Conservation (phyloP, 1,140 invertebrate genomes). For the Drosophila melanica region DNA sequence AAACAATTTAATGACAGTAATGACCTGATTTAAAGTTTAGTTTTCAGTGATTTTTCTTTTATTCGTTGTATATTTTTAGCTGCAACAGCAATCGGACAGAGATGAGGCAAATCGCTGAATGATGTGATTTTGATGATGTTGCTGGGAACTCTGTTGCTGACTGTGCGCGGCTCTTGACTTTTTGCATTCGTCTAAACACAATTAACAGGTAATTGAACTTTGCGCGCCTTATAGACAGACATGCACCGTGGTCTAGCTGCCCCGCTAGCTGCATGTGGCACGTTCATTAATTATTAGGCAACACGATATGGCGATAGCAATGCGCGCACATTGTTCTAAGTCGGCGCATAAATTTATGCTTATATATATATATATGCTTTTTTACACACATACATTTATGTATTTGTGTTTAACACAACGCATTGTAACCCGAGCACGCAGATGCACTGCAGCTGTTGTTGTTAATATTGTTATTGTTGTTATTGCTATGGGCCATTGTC, state of each 20-base stretch:
- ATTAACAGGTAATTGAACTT: conserved; percentile 82
- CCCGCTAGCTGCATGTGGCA: conserved; percentile 18
- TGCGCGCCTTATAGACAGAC: conserved; percentile 28
- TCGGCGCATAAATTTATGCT: conserved; percentile 79
- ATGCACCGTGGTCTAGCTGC: conserved; percentile 4
- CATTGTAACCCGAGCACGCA: too few species aligned
- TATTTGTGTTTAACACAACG: not conserved
- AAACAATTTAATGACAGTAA: conserved; percentile 76
- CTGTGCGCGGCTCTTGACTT: conserved; percentile 59
- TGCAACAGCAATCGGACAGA: conserved; percentile 35
- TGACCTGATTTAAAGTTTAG: conserved; percentile 57
- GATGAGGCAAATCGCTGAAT: conserved; percentile 38
- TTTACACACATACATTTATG: conserved; percentile 26
- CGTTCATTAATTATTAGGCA: conserved; percentile 82
- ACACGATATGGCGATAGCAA: conserved; percentile 64
- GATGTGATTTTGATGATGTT: conserved; percentile 79
- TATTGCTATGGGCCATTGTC: conserved; percentile 58
- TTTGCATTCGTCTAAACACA: conserved; percentile 77
- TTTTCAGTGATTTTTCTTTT: not conserved
- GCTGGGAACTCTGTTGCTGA: conserved; percentile 32
- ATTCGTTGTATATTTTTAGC: not conserved
- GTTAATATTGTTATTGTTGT: conserved; percentile 27
- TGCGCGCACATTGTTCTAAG: conserved; percentile 78
- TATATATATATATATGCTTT: not conserved
- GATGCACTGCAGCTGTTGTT: not conserved